Percentiles rank a stretch among this genome's conserved stretches.
Conservation (phyloP, 2,113 vertebrate species). For the Danionella cerebrum region DNA sequence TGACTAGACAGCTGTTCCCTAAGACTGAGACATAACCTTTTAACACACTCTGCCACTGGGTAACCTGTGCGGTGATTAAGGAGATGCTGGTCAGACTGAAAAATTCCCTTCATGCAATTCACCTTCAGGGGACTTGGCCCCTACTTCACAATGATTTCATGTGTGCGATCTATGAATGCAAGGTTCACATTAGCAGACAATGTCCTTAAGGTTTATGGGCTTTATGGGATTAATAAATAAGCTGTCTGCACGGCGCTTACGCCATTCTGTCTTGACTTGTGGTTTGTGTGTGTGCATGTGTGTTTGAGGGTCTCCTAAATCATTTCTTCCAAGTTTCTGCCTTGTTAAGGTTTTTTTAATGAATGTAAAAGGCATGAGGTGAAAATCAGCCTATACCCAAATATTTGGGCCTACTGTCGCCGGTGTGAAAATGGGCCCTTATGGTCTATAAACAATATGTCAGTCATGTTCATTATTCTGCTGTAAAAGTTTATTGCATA, state of each 20-base stretch:
- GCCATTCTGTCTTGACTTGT: neutral
- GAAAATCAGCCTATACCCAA: neutral
- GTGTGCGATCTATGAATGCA: neutral
- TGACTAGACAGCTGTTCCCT: conserved; percentile 26
- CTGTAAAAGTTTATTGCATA: conserved; percentile 19
- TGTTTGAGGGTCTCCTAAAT: neutral
- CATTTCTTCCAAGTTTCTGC: neutral
- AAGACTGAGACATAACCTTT: conserved; percentile 16
- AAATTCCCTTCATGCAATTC: conserved; percentile 16
- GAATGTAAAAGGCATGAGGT: neutral
- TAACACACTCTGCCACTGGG: neutral
- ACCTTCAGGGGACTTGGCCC: neutral
- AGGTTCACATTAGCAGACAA: neutral
- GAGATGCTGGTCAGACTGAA: neutral
- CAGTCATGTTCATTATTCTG: conserved; percentile 21
- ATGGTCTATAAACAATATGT: neutral
- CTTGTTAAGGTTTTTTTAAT: conserved; percentile 20
- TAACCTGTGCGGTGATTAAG: neutral
- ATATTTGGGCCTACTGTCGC: conserved; percentile 1
- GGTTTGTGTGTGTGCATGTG: neutral
- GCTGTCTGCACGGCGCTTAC: neutral
- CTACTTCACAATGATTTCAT: neutral
- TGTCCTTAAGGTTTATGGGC: conserved; percentile 2
- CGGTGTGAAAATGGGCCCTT: neutral
- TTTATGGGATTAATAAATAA: conserved; percentile 20